phyloP scores from a whole-genome alignment of 2,113 vertebrate species.

The Rhipidura dahli region DNA sequence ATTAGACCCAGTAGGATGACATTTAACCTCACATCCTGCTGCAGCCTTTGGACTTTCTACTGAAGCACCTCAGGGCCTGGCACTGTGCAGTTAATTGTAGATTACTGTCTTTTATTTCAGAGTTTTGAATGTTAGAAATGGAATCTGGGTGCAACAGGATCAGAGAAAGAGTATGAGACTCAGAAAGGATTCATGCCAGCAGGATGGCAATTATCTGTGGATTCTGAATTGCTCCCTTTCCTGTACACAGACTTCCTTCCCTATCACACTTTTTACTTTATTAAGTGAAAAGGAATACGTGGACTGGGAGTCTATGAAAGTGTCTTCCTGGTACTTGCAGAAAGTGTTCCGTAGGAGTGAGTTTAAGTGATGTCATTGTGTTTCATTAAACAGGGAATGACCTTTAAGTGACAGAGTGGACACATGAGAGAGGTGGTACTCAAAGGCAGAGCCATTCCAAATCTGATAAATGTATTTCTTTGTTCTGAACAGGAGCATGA shows the following conservation, averaged over 20 bases:
- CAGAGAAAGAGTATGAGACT: neutral
- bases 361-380: neutral
- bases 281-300: neutral
- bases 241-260: neutral
- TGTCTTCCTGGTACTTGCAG: neutral
- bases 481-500: constrained; percentile 83
- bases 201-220: neutral
- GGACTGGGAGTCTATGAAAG: neutral
- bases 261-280: neutral
- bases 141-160: neutral
- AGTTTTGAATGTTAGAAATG: neutral
- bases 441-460: neutral
- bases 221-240: neutral
- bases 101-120: neutral
- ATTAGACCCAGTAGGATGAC: neutral
- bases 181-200: neutral
- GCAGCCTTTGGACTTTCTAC: neutral
- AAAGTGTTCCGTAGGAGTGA: neutral
- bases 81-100: neutral
- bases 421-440: neutral
- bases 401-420: neutral
- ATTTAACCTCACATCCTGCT: neutral
- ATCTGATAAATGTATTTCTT: neutral
- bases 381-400: neutral
- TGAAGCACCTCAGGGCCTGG: neutral